Evolutionary conservation across 2,113 vertebrate species (phyloP).

Genomic region (Tetrao urogallus): DNA sequence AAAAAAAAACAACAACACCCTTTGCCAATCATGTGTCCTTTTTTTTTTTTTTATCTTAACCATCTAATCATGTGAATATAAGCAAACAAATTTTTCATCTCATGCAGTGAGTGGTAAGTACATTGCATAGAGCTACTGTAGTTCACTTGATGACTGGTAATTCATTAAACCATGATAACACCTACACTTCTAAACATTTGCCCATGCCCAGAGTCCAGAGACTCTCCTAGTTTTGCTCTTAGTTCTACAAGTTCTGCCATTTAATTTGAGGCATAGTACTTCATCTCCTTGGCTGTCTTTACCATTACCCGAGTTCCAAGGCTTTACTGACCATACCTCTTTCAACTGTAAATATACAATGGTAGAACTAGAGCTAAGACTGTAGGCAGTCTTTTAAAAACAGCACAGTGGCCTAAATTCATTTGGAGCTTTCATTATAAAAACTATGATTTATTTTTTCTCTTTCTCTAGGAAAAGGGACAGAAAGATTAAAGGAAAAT

Average conservation of each 20-base stretch:
- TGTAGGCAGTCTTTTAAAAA: not conserved
- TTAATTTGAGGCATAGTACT: not conserved
- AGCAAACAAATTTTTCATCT: not conserved
- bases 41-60: not conserved
- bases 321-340: not conserved
- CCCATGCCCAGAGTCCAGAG: not conserved
- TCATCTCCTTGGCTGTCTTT: not conserved
- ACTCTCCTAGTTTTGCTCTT: not conserved
- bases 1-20: rapidly evolving
- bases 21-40: not conserved
- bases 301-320: not conserved
- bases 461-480: not conserved
- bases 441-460: not conserved
- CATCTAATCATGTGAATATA: not conserved
- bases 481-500: not conserved
- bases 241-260: not conserved
- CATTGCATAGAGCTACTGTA: not conserved
- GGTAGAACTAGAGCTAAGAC: not conserved
- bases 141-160: not conserved
- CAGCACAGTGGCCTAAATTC: not conserved
- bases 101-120: not conserved
- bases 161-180: not conserved
- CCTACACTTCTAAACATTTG: not conserved
- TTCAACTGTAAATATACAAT: not conserved
- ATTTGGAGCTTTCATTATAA: not conserved